Evolutionary conservation across 2,888 invertebrate genomes (phyloP).

Genomic region (Amblyteles armatorius): DNA sequence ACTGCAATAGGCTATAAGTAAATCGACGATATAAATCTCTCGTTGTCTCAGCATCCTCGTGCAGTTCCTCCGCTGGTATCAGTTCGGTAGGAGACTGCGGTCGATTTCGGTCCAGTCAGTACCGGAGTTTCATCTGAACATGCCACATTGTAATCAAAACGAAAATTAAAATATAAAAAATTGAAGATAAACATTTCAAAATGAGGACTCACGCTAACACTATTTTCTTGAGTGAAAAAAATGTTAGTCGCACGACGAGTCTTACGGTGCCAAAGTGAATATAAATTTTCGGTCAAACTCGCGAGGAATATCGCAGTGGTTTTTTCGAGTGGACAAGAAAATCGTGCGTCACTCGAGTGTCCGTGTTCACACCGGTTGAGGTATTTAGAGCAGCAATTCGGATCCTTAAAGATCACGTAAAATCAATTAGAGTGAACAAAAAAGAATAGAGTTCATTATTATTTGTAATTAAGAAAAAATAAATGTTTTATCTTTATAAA

Average conservation of each 20-base stretch:
- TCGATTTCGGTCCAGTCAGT: slow-evolving; percentile 17
- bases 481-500: not conserved
- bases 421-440: too few relatives aligned
- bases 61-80: slow-evolving; percentile 40
- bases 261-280: not conserved
- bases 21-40: slow-evolving; percentile 50
- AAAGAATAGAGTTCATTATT: not conserved
- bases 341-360: not conserved
- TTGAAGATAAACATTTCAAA: slow-evolving; percentile 9
- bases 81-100: slow-evolving; percentile 35
- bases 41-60: slow-evolving; percentile 28
- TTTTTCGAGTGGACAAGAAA: not conserved
- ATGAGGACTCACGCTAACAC: slow-evolving; percentile 31
- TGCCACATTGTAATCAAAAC: not conserved
- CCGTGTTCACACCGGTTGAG: not conserved
- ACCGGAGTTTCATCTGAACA: not conserved
- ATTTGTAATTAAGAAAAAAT: not conserved
- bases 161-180: not conserved
- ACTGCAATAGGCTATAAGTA: slow-evolving; percentile 9
- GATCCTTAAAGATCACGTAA: not conserved
- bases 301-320: not conserved
- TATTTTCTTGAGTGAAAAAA: slow-evolving; percentile 10
- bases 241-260: not conserved
- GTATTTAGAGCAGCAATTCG: not conserved
- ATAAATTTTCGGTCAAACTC: not conserved